Base-by-base conservation (phyloP, 2,113 vertebrate genomes). In the Tricholaema leucomelas region DNA sequence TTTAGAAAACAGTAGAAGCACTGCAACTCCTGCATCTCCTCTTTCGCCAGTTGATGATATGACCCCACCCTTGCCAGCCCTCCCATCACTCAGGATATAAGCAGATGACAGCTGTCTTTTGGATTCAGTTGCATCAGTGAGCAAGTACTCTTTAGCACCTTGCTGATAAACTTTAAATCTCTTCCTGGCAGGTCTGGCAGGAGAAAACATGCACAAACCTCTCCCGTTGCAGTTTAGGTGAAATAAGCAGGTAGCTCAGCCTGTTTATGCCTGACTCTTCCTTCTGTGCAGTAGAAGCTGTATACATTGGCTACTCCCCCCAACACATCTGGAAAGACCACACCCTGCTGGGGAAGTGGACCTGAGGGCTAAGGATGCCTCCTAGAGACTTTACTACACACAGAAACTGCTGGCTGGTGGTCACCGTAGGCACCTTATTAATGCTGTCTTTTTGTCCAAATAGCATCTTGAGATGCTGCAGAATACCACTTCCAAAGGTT, bases 161-260 rank as follows among this genome's bases (percentile, higher is more conserved):
- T 5, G 2, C 35, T 64, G 66, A 31, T 4, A 42, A 75, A 56
- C 15, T 64, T 91, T 50, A 67, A 78, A 84, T 33, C 60, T 16
- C 30, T 64, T 72, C 54, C 67, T 48, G 30, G 21, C 24, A 66
- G 40, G 12, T 70, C 72, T 54, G 69, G 9, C 40, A 44, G 36
- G 36, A 71, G 78, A 88, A 50, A 71, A 8, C 15, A 72, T 82
- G 38, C 5, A 23, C 10, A 58, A 89, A 73, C 40, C 65, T 69
- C 14, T 12, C 9, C 18, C 2, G 0, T 30, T 69, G 81, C 72
- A 60, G 15, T 75, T 69, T 9, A 48, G 24, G n/a, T 0, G 0
- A 61, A 85, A 50, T 8, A 65, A 36, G 44, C 10, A 56, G 19
- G n/a, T n/a, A 77, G 36, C 72, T 76, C 38, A 58, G 28, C 42